These are phyloP conservation scores for Tetrax tetrax DNA, from an alignment of 2,113 vertebrate genomes.

Conservation along the genomic window DNA sequence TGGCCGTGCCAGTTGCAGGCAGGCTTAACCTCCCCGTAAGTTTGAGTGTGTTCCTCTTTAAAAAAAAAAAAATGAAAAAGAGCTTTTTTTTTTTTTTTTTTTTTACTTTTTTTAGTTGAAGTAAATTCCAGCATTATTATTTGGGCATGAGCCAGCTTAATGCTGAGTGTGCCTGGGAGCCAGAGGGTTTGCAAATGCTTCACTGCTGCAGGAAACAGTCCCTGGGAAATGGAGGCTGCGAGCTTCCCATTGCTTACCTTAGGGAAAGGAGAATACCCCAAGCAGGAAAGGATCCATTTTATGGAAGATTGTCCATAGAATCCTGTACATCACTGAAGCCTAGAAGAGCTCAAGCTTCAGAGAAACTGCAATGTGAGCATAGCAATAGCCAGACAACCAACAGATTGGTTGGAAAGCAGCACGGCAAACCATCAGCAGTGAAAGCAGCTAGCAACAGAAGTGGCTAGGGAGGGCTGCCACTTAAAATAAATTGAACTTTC, in stretches of 20 bases:
- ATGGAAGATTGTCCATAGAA: background rate
- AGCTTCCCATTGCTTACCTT: constrained; percentile 25
- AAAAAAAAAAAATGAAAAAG: background rate
- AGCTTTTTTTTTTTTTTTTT: background rate
- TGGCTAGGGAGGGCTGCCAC: background rate
- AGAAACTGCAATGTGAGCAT: background rate
- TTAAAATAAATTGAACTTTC: background rate
- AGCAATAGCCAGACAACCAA: background rate
- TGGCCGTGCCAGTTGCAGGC: background rate
- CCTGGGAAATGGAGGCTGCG: background rate
- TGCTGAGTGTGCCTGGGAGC: background rate
- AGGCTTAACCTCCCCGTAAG: rapidly evolving
- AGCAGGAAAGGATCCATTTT: background rate
- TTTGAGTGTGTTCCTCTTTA: background rate
- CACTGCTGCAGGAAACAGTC: constrained; percentile 10
- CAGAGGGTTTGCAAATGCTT: background rate
- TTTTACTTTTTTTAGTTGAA: background rate
- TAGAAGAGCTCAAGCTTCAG: background rate
- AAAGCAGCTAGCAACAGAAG: background rate
- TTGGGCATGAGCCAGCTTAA: constrained; percentile 11
- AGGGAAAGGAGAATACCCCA: constrained; percentile 31
- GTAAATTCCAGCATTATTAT: background rate
- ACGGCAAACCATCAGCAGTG: background rate
- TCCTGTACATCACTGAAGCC: background rate
- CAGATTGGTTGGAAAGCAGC: background rate